Conservation (phyloP, 2,797 vertebrate genomes). For the Anisognathus igniventris region DNA sequence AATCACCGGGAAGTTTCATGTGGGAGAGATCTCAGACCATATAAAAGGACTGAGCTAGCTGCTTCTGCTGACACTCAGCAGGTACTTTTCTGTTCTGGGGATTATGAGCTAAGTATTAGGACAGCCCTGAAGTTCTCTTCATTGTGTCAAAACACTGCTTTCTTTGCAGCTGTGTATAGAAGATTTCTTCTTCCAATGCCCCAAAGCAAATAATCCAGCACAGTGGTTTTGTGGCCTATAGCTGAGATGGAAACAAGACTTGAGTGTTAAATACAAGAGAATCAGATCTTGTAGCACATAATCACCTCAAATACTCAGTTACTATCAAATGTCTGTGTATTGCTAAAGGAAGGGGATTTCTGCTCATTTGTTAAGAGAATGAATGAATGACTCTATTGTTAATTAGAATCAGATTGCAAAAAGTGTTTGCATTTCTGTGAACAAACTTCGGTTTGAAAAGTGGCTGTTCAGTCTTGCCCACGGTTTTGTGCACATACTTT, state of each 20-base stretch:
- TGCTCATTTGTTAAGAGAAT: conserved; percentile 25
- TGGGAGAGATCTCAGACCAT: background rate
- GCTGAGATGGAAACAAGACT: background rate
- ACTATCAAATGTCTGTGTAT: conserved; percentile 21
- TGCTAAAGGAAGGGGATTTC: conserved; percentile 59
- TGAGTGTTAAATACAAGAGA: background rate
- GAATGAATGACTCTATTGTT: conserved; percentile 54
- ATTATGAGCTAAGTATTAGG: background rate
- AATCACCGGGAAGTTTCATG: background rate
- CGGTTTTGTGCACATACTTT: conserved; percentile 39
- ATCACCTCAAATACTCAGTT: conserved; percentile 28
- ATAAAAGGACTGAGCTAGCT: background rate
- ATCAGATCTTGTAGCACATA: conserved; percentile 32
- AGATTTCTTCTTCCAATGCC: background rate
- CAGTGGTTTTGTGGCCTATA: conserved; percentile 6
- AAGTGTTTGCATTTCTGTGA: conserved; percentile 32
- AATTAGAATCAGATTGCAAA: conserved; percentile 55
- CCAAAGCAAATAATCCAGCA: background rate
- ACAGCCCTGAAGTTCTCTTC: background rate
- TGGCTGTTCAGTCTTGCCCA: conserved; percentile 57
- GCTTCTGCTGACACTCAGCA: background rate
- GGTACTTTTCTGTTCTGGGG: background rate
- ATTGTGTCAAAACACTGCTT: background rate
- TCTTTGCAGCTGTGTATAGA: background rate
- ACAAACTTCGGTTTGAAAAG: conserved; percentile 25